Evolutionary conservation across 2,113 vertebrate genomes (phyloP).

Genomic region (Tragelaphus imberbis): DNA sequence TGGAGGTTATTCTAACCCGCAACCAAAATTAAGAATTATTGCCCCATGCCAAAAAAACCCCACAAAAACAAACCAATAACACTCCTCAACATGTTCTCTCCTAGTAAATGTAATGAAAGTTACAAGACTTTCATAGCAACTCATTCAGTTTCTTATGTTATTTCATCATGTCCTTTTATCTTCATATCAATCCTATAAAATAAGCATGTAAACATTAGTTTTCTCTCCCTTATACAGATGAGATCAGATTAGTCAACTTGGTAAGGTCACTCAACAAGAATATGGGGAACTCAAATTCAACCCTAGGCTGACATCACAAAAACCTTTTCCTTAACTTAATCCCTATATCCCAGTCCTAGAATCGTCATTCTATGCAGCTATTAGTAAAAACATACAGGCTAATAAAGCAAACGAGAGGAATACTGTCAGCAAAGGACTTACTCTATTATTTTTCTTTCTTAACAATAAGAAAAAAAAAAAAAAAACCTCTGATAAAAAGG

Average conservation of each 20-base stretch:
- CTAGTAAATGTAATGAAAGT: not conserved
- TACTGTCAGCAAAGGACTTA: not conserved
- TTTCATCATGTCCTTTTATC: not conserved
- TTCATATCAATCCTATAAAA: not conserved
- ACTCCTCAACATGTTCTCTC: not conserved
- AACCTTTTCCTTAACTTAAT: not conserved
- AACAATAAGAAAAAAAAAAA: not conserved
- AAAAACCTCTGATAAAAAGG: not conserved
- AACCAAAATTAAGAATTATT: not conserved
- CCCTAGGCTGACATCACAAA: not conserved
- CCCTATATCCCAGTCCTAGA: not conserved
- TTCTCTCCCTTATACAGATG: not conserved
- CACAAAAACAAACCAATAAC: not conserved
- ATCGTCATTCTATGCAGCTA: not conserved
- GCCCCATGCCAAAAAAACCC: not conserved
- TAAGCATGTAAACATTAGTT: not conserved
- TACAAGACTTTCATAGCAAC: not conserved
- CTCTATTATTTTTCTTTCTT: not conserved
- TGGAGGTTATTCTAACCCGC: not conserved
- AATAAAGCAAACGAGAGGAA: not conserved
- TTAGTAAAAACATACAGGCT: not conserved
- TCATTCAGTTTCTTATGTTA: not conserved
- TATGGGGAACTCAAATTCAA: not conserved
- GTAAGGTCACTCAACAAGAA: not conserved
- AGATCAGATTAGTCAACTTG: not conserved